Base-by-base conservation (phyloP, 2,888 invertebrate species). In the Xylocampa areola region DNA sequence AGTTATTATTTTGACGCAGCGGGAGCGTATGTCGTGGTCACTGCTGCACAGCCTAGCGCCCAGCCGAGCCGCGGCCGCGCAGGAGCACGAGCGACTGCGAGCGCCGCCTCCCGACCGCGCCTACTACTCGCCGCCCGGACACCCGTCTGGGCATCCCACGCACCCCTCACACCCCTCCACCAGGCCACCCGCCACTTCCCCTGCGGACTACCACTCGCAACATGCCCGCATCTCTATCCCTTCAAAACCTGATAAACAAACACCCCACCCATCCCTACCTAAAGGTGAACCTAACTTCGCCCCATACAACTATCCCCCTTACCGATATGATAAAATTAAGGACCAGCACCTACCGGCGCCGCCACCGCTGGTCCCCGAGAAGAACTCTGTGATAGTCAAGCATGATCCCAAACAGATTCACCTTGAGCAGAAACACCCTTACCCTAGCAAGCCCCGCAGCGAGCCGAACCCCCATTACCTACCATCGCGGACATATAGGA, bases 321-420 rank as follows among this genome's bases (percentile, higher is more conserved):
- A 96, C 79, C 87, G 93, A 29, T 96, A 96, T 81, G 95, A 95
- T 77, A 96, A 96, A 86, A 92, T 94, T 54, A 95, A 95, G 85
- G 92, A 94, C 69, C 95, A 95, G 82, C 92, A 94, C 69, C 87
- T 96, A 51, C 95, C 96, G 57, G 96, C 96, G 66, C 96, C 96
- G 13, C 96, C 96, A 47, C 96, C 96, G 4, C 88, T 96, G 53
- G 93, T 96, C 71, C 95, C 95, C 75, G 97, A 97, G 86, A 96
- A 96, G 86, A 96, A 95, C 86, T 96, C 96, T 80, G 97, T 97
- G 84, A 97, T 97, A 86, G 97, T 97, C 61, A 97, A 97, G 84
- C 96, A 97, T 86, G 97, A 96, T 79, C 95, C 95, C 48, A 96
- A 96, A 84, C 95, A 95, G 79, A 90, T 94, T 36, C 95, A 95